Percentiles rank a stretch among this genome's conserved stretches.
Evolutionary conservation across 2,888 invertebrate species (phyloP).

Genomic region (Portevinia maculata): DNA sequence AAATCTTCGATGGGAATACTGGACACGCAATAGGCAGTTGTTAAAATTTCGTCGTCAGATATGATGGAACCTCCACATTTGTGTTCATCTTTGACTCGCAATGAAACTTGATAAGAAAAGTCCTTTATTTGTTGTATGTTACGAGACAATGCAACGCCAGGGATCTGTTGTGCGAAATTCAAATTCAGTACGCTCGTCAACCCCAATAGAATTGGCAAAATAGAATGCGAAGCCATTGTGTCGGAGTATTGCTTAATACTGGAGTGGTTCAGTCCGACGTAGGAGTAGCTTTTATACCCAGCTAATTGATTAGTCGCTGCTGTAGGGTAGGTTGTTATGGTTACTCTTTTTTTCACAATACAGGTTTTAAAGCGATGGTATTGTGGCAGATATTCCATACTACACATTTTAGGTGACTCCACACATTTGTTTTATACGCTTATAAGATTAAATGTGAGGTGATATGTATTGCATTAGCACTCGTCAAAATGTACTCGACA

Average conservation of each 20-base stretch:
- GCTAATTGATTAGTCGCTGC: too few species aligned
- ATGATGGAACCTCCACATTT: slow-evolving; percentile 45
- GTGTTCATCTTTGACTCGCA: slow-evolving; percentile 42
- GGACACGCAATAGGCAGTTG: slow-evolving; percentile 47
- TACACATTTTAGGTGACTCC: too few species aligned
- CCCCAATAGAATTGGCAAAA: slow-evolving; percentile 12
- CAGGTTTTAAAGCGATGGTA: too few species aligned
- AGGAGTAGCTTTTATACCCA: too few species aligned
- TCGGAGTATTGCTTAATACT: not conserved
- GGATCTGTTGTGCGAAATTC: not conserved
- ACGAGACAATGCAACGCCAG: not conserved
- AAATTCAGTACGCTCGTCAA: not conserved
- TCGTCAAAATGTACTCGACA: too few species aligned
- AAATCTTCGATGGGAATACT: not conserved
- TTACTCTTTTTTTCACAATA: too few species aligned
- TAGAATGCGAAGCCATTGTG: slow-evolving; percentile 8
- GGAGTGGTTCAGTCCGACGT: too few species aligned
- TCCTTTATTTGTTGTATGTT: slow-evolving; percentile 11
- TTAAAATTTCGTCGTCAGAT: slow-evolving; percentile 29
- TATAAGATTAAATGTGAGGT: too few species aligned
- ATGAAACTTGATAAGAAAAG: slow-evolving; percentile 24
- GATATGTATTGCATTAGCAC: too few species aligned
- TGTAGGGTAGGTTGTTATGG: too few species aligned
- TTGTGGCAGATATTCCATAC: too few species aligned
- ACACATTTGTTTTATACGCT: too few species aligned